A percentile compares a stretch with the other conserved stretches of the same genome.
These are phyloP conservation scores for Netelia inedita DNA, from an alignment of 2,888 invertebrate genomes.

Conservation along the genomic window DNA sequence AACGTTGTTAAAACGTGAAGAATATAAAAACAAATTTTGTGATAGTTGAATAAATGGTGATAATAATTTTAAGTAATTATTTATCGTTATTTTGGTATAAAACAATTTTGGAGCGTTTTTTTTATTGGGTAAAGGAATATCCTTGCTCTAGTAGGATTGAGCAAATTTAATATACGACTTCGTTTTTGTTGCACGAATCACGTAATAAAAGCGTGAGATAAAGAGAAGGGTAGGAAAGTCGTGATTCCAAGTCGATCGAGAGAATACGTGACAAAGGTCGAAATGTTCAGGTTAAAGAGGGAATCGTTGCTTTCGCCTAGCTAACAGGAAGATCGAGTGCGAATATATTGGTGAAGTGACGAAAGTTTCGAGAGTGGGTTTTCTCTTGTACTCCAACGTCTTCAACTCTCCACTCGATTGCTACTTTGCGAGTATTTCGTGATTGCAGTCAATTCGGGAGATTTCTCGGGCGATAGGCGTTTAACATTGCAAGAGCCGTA, in stretches of 20 bases:
- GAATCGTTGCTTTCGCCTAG: not conserved
- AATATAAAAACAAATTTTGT: not conserved
- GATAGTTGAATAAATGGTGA: not conserved
- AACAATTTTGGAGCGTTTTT: not conserved
- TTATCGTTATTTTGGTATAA: not conserved
- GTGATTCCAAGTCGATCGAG: no score
- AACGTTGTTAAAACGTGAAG: not conserved
- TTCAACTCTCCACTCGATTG: not conserved
- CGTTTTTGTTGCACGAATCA: not conserved
- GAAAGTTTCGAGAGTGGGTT: not conserved
- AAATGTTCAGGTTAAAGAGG: not conserved
- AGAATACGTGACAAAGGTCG: not conserved
- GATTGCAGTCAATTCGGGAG: not conserved
- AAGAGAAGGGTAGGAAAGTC: not conserved
- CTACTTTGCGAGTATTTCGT: not conserved
- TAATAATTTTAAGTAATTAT: not conserved
- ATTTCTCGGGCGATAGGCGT: not conserved
- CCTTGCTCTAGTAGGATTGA: not conserved
- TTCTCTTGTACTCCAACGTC: not conserved
- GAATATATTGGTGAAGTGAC: not conserved
- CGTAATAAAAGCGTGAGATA: not conserved
- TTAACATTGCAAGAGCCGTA: constrained; percentile 9
- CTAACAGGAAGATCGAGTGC: not conserved
- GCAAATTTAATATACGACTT: no score
- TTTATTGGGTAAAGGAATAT: not conserved